Evolutionary conservation across 1,140 invertebrate species (phyloP), one percentile per base, ranked within the genome.

Genomic region (Euura lappo): DNA sequence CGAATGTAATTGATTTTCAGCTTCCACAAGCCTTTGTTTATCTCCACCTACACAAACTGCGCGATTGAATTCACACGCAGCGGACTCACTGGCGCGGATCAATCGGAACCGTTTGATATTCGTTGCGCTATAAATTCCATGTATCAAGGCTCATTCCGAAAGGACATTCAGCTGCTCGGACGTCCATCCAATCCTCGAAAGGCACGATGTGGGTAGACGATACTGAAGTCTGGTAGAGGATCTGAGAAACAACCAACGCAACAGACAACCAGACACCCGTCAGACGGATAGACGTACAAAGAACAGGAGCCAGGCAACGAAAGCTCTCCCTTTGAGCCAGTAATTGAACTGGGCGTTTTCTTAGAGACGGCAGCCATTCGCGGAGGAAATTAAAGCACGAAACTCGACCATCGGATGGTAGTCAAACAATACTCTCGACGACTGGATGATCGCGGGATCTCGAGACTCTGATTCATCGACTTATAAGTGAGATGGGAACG

Each of bases 1-100:
- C 51, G 51, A 60, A n/a, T 60, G 51, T 60, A 60, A 60, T 60
- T 60, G 51, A 60, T 60, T 60, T 60, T 60, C 51, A 60, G 51
- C 51, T 60, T 60, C 3, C 51, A 60, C 8, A 5, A 60, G 13
- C 8, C 51, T 60, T 60, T 60, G 13, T 60, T 60, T 60, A 60
- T 60, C 13, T 60, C 51, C 13, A n/a, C 13, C 8, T 60, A 60
- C 51, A 60, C 51, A n/a, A 60, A 60, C 51, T 11, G 51, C 51
- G 51, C 28, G 28, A 28, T 28, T 28, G 28, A 28, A 28, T 28
- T 28, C 28, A 28, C 28, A 1, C 28, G 28, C 28, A 28, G 28
- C 28, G 28, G 28, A 28, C 0, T 28, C 28, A 28, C 28, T 28
- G 28, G 28, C 28, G 0, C 0, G 0, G 28, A 28, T 28, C 28